Percentiles rank a stretch among this genome's conserved stretches.
Conservation (phyloP, 2,113 vertebrate genomes). For the Fregetta grallaria region DNA sequence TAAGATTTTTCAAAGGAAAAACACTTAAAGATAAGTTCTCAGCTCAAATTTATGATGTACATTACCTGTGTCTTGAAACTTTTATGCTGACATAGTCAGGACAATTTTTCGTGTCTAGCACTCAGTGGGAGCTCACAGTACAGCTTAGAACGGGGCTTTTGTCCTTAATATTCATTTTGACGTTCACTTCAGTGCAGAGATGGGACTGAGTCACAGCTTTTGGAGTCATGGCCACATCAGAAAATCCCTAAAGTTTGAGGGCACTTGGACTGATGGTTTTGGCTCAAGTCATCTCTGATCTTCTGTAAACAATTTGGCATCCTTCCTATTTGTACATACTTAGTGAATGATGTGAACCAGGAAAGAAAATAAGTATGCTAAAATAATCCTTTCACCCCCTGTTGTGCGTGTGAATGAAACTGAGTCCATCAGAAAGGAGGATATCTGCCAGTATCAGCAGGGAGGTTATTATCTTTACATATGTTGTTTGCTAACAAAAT, state of each 20-base stretch:
- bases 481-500: slow-evolving; percentile 28
- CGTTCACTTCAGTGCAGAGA: neutral
- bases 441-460: slow-evolving; percentile 29
- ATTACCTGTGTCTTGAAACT: slow-evolving; percentile 23
- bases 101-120: neutral
- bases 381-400: slow-evolving; percentile 16
- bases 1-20: slow-evolving; percentile 31
- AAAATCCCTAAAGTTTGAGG: slow-evolving; percentile 2
- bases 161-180: neutral
- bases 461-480: slow-evolving; percentile 37
- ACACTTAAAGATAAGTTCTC: neutral
- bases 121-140: neutral
- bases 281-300: neutral
- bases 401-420: slow-evolving; percentile 14
- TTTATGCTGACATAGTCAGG: neutral
- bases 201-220: slow-evolving; percentile 7
- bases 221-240: neutral
- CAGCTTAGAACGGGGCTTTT: neutral
- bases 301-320: slow-evolving; percentile 49
- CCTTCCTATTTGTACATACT: slow-evolving; percentile 30
- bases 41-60: neutral
- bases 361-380: slow-evolving; percentile 18
- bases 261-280: slow-evolving; percentile 4
- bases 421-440: neutral
- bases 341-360: neutral